phyloP scores from a whole-genome alignment of 1,140 invertebrate species.

The Hyles euphorbiae region DNA sequence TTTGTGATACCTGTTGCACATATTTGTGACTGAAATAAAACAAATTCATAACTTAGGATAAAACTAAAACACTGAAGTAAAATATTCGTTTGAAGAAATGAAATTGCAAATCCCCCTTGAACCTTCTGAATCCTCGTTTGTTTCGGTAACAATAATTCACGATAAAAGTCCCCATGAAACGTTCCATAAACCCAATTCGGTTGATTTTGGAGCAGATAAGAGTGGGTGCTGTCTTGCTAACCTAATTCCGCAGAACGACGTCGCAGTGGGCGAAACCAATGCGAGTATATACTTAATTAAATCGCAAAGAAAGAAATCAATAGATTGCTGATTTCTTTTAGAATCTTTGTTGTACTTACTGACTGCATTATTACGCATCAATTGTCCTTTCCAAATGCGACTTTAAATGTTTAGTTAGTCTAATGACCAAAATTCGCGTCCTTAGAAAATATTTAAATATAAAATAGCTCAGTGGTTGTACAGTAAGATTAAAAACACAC shows the following conservation, averaged over 20 bases:
- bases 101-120: background rate
- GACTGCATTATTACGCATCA: too few relatives aligned
- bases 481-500: too few relatives aligned
- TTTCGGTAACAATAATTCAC: background rate
- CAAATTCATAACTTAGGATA: background rate
- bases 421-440: too few relatives aligned
- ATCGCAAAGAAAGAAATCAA: too few relatives aligned
- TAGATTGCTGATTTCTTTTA: too few relatives aligned
- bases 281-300: background rate
- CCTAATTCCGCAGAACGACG: conserved; percentile 22
- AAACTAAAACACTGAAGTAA: background rate
- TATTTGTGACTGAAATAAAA: too few relatives aligned
- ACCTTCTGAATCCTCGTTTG: background rate
- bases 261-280: conserved; percentile 2
- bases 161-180: conserved; percentile 17
- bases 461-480: too few relatives aligned
- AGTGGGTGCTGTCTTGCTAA: conserved; percentile 18
- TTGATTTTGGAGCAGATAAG: conserved; percentile 25
- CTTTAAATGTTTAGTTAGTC: too few relatives aligned
- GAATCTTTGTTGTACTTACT: too few relatives aligned
- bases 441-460: too few relatives aligned
- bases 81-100: background rate
- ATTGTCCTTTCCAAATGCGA: too few relatives aligned
- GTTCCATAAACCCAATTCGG: conserved; percentile 22
- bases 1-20: too few relatives aligned